Conservation (phyloP, 1,140 invertebrate genomes). For the Ostrea denselamellosa region DNA sequence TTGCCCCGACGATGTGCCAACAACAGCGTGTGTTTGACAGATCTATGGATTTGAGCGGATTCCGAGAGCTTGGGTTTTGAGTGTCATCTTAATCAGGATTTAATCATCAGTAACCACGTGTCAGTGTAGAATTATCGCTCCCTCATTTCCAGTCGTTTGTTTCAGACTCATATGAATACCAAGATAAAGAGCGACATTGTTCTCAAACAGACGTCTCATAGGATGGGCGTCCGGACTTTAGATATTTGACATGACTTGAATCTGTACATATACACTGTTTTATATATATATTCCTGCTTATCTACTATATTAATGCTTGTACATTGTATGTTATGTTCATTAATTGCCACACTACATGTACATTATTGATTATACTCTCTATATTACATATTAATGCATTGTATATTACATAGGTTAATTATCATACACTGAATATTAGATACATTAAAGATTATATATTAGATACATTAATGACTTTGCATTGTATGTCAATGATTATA, state of each 20-base stretch:
- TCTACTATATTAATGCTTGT: not conserved
- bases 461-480: no score
- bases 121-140: not conserved
- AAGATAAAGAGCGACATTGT: not conserved
- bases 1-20: not conserved
- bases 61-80: not conserved
- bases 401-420: no score
- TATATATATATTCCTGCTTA: not conserved
- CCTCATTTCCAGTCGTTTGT: not conserved
- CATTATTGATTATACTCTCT: no score
- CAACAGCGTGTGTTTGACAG: conserved; percentile 17
- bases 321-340: no score
- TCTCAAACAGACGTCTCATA: not conserved
- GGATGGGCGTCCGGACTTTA: not conserved
- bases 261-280: not conserved
- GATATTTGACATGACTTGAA: not conserved
- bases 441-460: no score
- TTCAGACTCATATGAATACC: not conserved
- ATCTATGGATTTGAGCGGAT: not conserved
- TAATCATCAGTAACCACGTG: not conserved
- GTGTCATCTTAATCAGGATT: not conserved
- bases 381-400: no score
- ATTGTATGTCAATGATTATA: no score
- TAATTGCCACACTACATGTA: no score
- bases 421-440: no score